Conservation (phyloP, 2,113 vertebrate genomes). For the Sorex fumeus region DNA sequence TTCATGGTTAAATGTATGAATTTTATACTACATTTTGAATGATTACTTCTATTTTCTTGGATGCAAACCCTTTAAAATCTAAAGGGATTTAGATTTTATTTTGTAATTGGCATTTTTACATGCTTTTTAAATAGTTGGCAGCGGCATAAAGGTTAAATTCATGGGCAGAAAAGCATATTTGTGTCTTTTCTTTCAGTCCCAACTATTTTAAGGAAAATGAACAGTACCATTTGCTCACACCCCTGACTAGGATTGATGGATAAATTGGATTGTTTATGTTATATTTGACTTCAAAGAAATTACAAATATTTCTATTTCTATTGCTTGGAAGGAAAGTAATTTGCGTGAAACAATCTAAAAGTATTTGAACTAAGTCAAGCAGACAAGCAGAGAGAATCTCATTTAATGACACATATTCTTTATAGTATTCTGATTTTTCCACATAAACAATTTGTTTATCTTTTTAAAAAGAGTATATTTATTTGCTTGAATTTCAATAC, state of each 20-base stretch:
- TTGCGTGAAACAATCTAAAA: conserved; percentile 12
- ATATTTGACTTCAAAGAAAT: not conserved
- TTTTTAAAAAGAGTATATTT: conserved; percentile 42
- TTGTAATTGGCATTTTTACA: not conserved
- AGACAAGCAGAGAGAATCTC: not conserved
- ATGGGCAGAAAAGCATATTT: not conserved
- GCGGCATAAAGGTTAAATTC: not conserved
- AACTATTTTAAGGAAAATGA: not conserved
- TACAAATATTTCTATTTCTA: conserved; percentile 26
- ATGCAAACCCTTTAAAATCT: conserved; percentile 32
- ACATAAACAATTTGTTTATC: not conserved
- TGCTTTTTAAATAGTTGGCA: not conserved
- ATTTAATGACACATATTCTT: conserved; percentile 11
- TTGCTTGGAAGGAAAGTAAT: not conserved
- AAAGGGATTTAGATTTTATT: too few species aligned
- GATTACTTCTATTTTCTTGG: conserved; percentile 35
- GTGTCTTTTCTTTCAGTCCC: not conserved
- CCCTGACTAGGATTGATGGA: not conserved
- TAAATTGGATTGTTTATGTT: not conserved
- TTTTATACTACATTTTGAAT: conserved; percentile 19
- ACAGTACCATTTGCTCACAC: not conserved
- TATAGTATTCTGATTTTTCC: not conserved
- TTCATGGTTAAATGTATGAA: not conserved
- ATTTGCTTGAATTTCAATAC: conserved; percentile 53
- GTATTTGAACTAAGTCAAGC: not conserved